Conservation (phyloP, 2,888 invertebrate genomes). For the Eupithecia inturbata region DNA sequence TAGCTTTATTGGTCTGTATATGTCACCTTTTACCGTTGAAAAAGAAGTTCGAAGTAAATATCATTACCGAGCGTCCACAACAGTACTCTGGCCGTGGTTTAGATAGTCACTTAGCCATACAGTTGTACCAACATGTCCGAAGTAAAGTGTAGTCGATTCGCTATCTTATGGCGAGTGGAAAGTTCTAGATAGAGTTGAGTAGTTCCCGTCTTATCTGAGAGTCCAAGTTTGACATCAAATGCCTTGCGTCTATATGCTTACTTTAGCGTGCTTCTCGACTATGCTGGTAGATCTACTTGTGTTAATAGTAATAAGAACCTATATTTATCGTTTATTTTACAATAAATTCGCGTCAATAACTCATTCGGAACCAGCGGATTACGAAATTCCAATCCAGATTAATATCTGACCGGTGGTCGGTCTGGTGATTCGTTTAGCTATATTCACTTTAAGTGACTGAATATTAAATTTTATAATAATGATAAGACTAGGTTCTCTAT, state of each 20-base stretch:
- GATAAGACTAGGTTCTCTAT: no score
- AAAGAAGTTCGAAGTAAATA: conserved; percentile 66
- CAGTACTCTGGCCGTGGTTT: conserved; percentile 61
- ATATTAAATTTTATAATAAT: no score
- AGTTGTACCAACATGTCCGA: conserved; percentile 43
- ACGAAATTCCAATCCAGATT: conserved; percentile 33
- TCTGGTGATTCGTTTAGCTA: background rate
- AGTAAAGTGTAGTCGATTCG: conserved; percentile 16
- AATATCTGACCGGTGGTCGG: conserved; percentile 13
- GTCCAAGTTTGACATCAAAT: background rate
- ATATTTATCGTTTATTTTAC: no score
- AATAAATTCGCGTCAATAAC: background rate
- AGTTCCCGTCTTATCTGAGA: conserved; percentile 4
- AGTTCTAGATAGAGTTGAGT: conserved; percentile 13
- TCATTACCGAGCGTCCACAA: conserved; percentile 75
- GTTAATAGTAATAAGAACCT: background rate
- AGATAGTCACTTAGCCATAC: conserved; percentile 69
- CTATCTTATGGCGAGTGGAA: conserved; percentile 17
- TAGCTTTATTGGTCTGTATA: conserved; percentile 18
- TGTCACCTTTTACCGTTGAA: conserved; percentile 49
- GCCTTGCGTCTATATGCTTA: background rate
- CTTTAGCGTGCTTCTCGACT: background rate
- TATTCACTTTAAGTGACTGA: no score
- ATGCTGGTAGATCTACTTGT: background rate
- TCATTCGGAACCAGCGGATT: conserved; percentile 33